Evolutionary conservation across 2,888 invertebrate genomes (phyloP), one percentile per base, ranked within the genome.

Genomic region (Cheilosia urbana): DNA sequence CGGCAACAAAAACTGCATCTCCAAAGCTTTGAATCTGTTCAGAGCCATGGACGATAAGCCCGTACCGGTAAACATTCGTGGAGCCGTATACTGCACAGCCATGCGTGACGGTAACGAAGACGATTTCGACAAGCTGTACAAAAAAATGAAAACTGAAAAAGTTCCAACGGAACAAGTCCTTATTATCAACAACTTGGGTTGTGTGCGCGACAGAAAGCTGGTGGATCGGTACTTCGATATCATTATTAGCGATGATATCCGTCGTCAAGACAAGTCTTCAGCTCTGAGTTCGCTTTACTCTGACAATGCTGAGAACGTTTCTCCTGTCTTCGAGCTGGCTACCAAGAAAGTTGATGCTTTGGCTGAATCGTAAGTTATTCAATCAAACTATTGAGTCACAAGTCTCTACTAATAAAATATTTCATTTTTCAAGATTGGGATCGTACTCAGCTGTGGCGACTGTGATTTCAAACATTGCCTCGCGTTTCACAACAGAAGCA

Each of bases 111-210:
- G 87, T 19, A 73, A 37, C 5, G 77, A 60, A 53, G 58, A 21
- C 2, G 77, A 87, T 34, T 87, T 82, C 24, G 49, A 87, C 0
- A n/a, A 4, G 0, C 68, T 87, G 0, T 78, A 68, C 42, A 30
- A 40, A 3, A 82, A 71, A 42, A 19, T 87, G 91, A 89, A 91
- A 65, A 89, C 88, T 0, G 93, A 94, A 65, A 94, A 94, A 42
- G 94, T 95, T 1, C 95, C 95, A 49, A 94, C 95, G 0, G 97
- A 97, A 91, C 94, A 95, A 90, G 93, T 94, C 4, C 91, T 94
- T 9, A 93, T 97, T 1, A 93, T 97, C 24, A 92, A 91, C 65
- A 94, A 94, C 1, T 92, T 98, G 68, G 96, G 96, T 0, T 97
- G 97, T 89, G 94, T 95, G 0, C 93, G 91, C 72, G 90, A 95